phyloP scores from a whole-genome alignment of 2,888 invertebrate genomes.

The Diadegma fenestrale region DNA sequence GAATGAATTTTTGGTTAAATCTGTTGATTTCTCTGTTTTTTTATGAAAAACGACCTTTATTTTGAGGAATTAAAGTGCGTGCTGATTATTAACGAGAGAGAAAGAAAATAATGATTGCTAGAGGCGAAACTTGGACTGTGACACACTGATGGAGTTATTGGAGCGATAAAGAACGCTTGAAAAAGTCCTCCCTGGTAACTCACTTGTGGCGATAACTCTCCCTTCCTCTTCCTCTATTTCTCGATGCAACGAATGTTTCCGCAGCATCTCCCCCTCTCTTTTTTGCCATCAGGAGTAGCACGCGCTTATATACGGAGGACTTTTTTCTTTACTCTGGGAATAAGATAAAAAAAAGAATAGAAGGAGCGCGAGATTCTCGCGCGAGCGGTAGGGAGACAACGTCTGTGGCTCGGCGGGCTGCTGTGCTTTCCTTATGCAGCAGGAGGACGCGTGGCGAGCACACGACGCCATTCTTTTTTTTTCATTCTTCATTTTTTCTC shows the following conservation, averaged over 20 bases:
- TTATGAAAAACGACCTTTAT: not conserved
- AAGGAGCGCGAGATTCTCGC: conserved; percentile 53
- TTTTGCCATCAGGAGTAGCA: conserved; percentile 34
- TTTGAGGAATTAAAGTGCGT: not conserved
- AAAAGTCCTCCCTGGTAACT: conserved; percentile 26
- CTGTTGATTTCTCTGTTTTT: too few relatives aligned
- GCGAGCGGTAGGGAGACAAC: conserved; percentile 51
- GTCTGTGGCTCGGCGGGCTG: conserved; percentile 57
- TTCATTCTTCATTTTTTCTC: conserved; percentile 68
- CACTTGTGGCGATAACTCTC: conserved; percentile 29
- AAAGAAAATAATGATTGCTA: conserved; percentile 6
- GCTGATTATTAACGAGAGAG: not conserved
- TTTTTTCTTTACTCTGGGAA: conserved; percentile 67
- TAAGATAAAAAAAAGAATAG: conserved; percentile 70
- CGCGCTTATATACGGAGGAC: conserved; percentile 53
- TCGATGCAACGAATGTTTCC: conserved; percentile 50
- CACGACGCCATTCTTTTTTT: conserved; percentile 69
- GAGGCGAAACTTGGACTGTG: conserved; percentile 8
- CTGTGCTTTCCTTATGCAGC: conserved; percentile 49
- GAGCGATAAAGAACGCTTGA: conserved; percentile 45
- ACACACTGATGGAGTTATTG: conserved; percentile 30
- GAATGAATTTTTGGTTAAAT: too few relatives aligned
- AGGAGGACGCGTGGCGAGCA: conserved; percentile 71
- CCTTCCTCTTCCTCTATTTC: conserved; percentile 20
- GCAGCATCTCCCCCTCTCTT: conserved; percentile 40